Conservation (phyloP, 2,888 invertebrate genomes). For the Aricia artaxerxes region DNA sequence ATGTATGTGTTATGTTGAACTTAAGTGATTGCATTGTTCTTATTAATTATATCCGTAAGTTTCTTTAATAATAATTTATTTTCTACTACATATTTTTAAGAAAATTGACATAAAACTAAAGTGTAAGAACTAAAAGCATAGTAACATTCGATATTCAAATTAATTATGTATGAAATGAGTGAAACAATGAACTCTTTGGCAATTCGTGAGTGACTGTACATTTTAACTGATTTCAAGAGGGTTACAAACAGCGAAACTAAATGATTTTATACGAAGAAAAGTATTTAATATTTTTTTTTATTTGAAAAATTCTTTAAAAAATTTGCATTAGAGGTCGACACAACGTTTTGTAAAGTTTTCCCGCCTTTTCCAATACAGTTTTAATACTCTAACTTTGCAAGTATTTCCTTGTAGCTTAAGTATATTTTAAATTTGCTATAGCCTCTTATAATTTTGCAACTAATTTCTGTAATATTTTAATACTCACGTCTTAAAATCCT, state of each 20-base stretch:
- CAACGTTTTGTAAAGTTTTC: not conserved
- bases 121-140: not conserved
- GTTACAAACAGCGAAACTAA: not conserved
- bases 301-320: not conserved
- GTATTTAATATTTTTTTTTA: not conserved
- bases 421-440: not conserved
- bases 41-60: no score
- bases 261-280: not conserved
- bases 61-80: no score
- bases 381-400: not conserved
- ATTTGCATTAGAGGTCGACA: not conserved
- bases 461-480: not conserved
- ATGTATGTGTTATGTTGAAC: no score
- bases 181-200: constrained; percentile 12
- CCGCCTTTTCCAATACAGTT: no score
- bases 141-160: not conserved
- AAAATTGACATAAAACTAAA: no score
- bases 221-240: not conserved
- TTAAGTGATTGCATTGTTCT: no score
- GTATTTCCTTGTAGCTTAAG: not conserved
- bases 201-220: constrained; percentile 12
- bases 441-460: not conserved
- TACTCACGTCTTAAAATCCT: not conserved
- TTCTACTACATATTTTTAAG: no score
- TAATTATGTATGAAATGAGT: not conserved